Evolutionary conservation across 1,140 invertebrate genomes (phyloP).

Genomic region (Lithobius niger): DNA sequence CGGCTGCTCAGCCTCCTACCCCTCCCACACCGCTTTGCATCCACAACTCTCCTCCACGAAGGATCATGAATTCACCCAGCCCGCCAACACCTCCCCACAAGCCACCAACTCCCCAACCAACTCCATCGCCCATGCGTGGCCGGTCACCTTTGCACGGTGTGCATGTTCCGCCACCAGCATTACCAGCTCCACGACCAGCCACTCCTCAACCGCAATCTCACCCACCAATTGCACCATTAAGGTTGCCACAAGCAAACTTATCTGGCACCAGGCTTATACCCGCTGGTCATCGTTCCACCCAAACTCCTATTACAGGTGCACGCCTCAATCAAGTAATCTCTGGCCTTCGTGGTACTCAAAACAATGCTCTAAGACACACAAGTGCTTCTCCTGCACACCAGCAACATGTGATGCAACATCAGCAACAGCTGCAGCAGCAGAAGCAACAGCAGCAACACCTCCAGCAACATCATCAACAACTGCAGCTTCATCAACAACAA

Average conservation of each 20-base stretch:
- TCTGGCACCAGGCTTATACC: constrained; percentile 12
- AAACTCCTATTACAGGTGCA: not conserved
- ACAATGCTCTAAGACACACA: not conserved
- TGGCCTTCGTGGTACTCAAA: constrained; percentile 7
- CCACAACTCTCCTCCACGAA: no score
- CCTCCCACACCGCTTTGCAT: constrained; percentile 11
- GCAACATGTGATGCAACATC: constrained; percentile 13
- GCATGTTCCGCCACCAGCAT: constrained; percentile 6
- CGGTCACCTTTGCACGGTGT: not conserved
- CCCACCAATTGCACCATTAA: constrained; percentile 9
- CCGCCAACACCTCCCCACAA: constrained; percentile 4
- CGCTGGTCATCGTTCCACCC: constrained; percentile 5
- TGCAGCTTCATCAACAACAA: not conserved
- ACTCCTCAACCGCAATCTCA: not conserved
- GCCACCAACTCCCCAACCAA: constrained; percentile 1
- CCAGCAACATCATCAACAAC: not conserved
- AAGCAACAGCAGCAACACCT: constrained; percentile 6
- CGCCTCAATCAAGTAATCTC: constrained; percentile 3
- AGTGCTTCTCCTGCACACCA: not conserved
- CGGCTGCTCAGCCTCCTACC: not conserved
- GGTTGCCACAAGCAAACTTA: constrained; percentile 11
- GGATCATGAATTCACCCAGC: constrained; percentile 5
- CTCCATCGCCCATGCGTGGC: not conserved
- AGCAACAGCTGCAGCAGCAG: constrained; percentile 8
- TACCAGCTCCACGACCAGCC: constrained; percentile 8